Evolutionary conservation across 1,140 invertebrate species (phyloP).

Genomic region (Aculops lycopersici): DNA sequence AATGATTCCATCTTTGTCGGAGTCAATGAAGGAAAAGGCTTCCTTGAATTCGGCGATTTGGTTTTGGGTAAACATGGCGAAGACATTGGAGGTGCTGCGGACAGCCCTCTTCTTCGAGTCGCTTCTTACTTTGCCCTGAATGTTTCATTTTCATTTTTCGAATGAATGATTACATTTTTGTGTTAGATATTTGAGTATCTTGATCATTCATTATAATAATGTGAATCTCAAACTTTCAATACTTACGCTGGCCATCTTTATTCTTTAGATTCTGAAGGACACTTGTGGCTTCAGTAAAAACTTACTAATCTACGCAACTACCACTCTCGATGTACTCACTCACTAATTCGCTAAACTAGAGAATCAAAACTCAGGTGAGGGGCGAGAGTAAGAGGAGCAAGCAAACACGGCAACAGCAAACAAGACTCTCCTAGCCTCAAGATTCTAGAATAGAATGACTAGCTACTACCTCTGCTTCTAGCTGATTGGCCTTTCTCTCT

Average conservation of each 20-base stretch:
- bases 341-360: not conserved
- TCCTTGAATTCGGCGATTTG: conserved; percentile 85
- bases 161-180: no score
- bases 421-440: not conserved
- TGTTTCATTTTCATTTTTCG: not conserved
- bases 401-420: not conserved
- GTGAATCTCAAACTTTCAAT: not conserved
- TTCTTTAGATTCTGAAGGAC: not conserved
- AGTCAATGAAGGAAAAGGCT: conserved; percentile 91
- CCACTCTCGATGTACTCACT: not conserved
- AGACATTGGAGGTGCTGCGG: conserved; percentile 40
- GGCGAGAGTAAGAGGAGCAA: not conserved
- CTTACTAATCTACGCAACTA: not conserved
- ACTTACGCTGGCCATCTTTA: not conserved
- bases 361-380: not conserved
- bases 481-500: no score
- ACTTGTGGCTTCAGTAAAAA: not conserved
- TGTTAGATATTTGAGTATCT: no score
- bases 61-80: conserved; percentile 74
- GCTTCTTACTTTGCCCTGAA: not conserved
- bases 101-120: conserved; percentile 61
- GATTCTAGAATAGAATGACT: not conserved
- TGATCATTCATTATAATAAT: not conserved
- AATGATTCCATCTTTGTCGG: conserved; percentile 88
- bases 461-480: no score